Percentiles rank a stretch among this genome's conserved stretches.
Evolutionary conservation across 2,888 invertebrate genomes (phyloP).

Genomic region (Caenorhabditis zanzibari): DNA sequence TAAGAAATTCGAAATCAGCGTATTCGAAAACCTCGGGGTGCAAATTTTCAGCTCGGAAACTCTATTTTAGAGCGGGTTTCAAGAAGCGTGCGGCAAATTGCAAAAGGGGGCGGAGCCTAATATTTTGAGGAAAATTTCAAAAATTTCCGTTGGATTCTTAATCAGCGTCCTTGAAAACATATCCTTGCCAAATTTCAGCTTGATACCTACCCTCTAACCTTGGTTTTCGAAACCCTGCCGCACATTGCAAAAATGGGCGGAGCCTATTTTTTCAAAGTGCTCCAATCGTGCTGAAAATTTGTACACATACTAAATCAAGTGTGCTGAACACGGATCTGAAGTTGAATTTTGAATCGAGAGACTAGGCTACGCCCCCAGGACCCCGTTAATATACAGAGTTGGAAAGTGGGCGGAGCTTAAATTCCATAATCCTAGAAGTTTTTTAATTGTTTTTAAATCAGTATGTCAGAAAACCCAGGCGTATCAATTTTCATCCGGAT

Average conservation of each 20-base stretch:
- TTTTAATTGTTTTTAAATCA: too few relatives aligned
- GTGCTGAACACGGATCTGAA: background rate
- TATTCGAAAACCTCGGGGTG: background rate
- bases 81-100: background rate
- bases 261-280: background rate
- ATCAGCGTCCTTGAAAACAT: too few relatives aligned
- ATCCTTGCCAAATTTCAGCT: too few relatives aligned
- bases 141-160: too few relatives aligned
- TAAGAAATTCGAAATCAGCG: background rate
- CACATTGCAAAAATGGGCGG: background rate
- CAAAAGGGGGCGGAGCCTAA: background rate
- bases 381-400: too few relatives aligned
- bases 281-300: background rate
- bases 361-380: too few relatives aligned
- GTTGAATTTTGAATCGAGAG: background rate
- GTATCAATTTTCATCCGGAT: background rate
- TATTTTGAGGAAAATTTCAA: background rate
- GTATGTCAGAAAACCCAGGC: too few relatives aligned
- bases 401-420: too few relatives aligned
- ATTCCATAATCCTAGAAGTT: too few relatives aligned
- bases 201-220: background rate
- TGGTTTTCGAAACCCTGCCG: background rate
- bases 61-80: background rate
- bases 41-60: background rate
- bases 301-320: background rate